These are phyloP conservation scores for Natrix natrix DNA, from an alignment of 2,797 vertebrate genomes.

Conservation along the genomic window DNA sequence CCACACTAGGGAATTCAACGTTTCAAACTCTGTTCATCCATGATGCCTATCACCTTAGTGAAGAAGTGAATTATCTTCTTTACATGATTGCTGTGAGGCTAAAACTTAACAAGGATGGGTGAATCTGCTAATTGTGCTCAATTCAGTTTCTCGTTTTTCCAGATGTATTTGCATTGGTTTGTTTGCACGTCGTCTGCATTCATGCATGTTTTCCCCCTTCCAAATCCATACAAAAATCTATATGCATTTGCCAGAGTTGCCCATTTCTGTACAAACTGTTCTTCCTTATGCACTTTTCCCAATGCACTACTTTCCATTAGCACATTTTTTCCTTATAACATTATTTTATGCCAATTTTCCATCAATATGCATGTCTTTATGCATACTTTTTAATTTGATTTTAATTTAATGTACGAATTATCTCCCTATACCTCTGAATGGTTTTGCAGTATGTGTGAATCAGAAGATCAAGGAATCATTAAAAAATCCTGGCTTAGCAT, in stretches of 20 bases:
- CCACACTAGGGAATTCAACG: neutral
- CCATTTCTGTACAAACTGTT: neutral
- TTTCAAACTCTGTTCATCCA: neutral
- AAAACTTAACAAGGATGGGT: neutral
- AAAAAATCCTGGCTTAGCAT: neutral
- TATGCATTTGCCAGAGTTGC: neutral
- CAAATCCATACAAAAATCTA: neutral
- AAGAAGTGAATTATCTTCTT: neutral
- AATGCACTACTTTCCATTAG: neutral
- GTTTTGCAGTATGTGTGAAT: neutral
- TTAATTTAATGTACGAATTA: neutral
- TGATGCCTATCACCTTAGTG: neutral
- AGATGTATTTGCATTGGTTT: neutral
- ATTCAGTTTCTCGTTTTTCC: neutral
- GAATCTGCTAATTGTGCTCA: neutral
- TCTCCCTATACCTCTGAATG: neutral
- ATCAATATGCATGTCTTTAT: neutral
- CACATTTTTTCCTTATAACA: neutral
- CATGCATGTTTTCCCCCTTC: neutral
- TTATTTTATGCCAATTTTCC: neutral
- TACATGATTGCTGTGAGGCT: neutral
- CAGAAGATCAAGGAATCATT: neutral
- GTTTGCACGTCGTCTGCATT: neutral
- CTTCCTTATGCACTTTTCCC: neutral
- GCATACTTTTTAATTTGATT: neutral